Conservation (phyloP, 2,113 vertebrate species). For the Phodopus roborovskii region DNA sequence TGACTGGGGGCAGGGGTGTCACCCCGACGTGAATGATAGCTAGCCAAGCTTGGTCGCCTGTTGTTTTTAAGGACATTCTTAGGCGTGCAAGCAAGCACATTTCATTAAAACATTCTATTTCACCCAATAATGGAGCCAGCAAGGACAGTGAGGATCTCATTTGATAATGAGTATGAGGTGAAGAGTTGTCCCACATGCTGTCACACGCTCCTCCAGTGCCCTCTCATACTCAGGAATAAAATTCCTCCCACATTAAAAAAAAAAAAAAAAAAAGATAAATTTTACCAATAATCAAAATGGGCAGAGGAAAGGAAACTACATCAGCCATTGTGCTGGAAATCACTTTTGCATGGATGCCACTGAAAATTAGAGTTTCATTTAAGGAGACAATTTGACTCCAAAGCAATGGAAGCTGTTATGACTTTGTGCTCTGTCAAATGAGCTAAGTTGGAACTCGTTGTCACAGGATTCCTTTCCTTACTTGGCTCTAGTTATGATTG, state of each 20-base stretch:
- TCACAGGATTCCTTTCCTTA: conserved; percentile 2
- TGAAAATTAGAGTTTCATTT: not conserved
- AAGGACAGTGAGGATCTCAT: not conserved
- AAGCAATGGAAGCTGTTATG: not conserved
- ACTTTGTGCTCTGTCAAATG: not conserved
- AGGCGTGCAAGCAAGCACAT: not conserved
- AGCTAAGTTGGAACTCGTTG: not conserved
- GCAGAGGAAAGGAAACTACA: not conserved
- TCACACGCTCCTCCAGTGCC: not conserved
- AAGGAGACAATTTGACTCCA: not conserved
- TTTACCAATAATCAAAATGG: not conserved
- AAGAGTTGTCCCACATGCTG: not conserved
- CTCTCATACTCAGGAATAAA: not conserved
- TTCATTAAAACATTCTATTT: not conserved
- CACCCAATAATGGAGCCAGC: not conserved
- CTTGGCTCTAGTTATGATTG: not conserved
- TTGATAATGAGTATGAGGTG: not conserved
- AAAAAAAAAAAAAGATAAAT: not conserved
- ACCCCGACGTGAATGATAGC: not conserved
- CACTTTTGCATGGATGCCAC: not conserved
- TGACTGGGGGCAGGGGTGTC: not conserved
- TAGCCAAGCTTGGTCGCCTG: not conserved
- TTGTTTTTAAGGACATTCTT: not conserved
- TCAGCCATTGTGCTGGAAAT: not conserved
- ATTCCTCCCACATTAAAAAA: not conserved